Conservation (phyloP, 2,113 vertebrate species). For the Podiceps cristatus region DNA sequence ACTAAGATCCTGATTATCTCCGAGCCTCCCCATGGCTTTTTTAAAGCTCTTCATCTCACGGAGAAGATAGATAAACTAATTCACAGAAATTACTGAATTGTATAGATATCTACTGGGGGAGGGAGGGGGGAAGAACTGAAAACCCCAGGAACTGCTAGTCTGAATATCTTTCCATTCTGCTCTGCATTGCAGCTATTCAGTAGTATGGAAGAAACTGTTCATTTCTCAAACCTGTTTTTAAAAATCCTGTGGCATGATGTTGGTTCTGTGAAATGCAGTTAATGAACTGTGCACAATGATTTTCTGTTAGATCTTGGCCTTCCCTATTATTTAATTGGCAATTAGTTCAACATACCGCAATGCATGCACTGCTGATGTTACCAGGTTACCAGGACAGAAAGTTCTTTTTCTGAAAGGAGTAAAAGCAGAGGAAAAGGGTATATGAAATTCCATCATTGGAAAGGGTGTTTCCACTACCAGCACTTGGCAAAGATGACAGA, state of each 20-base stretch:
- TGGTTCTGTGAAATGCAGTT: slow-evolving; percentile 16
- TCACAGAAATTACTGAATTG: background rate
- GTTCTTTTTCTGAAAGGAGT: slow-evolving; percentile 5
- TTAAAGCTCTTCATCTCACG: background rate
- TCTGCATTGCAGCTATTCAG: background rate
- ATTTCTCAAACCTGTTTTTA: background rate
- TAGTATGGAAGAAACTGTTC: background rate
- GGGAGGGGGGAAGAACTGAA: background rate
- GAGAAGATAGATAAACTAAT: background rate
- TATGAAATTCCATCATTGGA: slow-evolving; percentile 40
- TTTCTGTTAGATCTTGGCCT: slow-evolving; percentile 47
- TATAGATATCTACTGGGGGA: background rate
- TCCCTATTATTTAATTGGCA: slow-evolving; percentile 42
- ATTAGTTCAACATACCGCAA: slow-evolving; percentile 39
- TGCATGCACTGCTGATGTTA: background rate
- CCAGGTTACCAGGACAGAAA: slow-evolving; percentile 11
- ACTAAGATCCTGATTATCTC: background rate
- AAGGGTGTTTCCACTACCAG: background rate
- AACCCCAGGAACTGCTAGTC: background rate
- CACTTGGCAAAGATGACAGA: background rate
- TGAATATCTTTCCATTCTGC: background rate
- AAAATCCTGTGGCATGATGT: background rate
- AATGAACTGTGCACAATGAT: slow-evolving; percentile 52
- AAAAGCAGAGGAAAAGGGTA: background rate
- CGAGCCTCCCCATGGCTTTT: background rate